These are phyloP conservation scores for Poeciliopsis occidentalis DNA, from an alignment of 2,113 vertebrate species.

Conservation along the genomic window DNA sequence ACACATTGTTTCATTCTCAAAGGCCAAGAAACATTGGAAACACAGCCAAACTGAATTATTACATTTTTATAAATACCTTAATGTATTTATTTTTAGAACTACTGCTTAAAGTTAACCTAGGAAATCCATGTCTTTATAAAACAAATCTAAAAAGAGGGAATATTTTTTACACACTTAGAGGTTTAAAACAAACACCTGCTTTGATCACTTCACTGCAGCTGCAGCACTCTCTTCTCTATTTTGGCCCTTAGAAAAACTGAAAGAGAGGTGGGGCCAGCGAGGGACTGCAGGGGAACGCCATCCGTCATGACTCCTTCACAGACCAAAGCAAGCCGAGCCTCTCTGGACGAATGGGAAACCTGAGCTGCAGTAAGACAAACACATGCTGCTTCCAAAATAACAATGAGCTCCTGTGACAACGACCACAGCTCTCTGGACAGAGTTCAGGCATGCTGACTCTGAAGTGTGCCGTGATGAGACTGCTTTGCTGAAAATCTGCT, in stretches of 20 bases:
- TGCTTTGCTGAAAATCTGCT: constrained; percentile 64
- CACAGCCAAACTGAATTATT: neutral
- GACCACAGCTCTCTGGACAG: constrained; percentile 58
- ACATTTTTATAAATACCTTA: neutral
- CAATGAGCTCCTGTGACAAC: constrained; percentile 76
- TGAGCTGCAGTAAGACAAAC: constrained; percentile 82
- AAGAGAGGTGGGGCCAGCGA: constrained; percentile 33
- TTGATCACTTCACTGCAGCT: constrained; percentile 33
- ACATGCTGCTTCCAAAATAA: constrained; percentile 87
- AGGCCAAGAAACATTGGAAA: neutral
- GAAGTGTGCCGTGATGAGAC: constrained; percentile 69
- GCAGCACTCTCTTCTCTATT: constrained; percentile 36
- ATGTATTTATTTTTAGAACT: neutral
- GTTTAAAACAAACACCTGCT: constrained; percentile 39
- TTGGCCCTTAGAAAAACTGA: constrained; percentile 50
- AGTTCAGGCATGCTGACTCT: constrained; percentile 69
- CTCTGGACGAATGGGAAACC: constrained; percentile 75
- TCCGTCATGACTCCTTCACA: constrained; percentile 67
- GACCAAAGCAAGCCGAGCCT: constrained; percentile 49
- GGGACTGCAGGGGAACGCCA: constrained; percentile 64
- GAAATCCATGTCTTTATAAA: constrained; percentile 1
- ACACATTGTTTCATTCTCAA: constrained; percentile 32
- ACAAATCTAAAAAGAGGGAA: neutral
- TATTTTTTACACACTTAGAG: neutral
- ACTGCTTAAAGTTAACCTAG: neutral